Evolutionary conservation across 2,888 invertebrate genomes (phyloP).

Genomic region (Linnaemya vulpina): DNA sequence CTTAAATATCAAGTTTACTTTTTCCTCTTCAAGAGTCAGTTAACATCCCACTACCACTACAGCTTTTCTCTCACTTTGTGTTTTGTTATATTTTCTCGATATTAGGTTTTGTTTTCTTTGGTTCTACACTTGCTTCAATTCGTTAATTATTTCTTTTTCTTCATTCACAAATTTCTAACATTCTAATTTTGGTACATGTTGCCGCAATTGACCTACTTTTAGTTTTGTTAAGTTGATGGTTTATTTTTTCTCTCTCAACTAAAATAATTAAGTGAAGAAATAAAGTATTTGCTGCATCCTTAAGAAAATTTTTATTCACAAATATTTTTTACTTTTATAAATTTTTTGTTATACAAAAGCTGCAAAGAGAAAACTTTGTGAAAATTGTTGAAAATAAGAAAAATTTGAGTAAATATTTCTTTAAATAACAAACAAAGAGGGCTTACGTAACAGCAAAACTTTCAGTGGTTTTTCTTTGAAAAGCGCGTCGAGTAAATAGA

Average conservation of each 20-base stretch:
- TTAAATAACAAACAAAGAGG: conserved; percentile 14
- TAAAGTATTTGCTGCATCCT: conserved; percentile 24
- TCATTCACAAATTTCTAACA: background rate
- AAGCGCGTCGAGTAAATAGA: conserved; percentile 10
- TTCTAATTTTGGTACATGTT: conserved; percentile 52
- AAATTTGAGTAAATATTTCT: conserved; percentile 20
- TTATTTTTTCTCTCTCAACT: background rate
- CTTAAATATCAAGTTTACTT: background rate
- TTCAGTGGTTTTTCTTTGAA: conserved; percentile 25
- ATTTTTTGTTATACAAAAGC: conserved; percentile 27
- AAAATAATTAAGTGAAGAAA: conserved; percentile 43
- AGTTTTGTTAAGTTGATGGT: background rate
- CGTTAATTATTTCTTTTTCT: conserved; percentile 58
- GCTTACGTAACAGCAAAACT: conserved; percentile 9
- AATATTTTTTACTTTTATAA: background rate
- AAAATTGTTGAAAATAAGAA: background rate
- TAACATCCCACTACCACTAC: background rate
- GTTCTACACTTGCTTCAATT: conserved; percentile 55
- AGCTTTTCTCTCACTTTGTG: background rate
- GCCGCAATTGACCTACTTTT: conserved; percentile 64
- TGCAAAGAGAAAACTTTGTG: conserved; percentile 10
- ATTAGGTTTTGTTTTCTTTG: background rate
- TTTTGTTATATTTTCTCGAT: background rate
- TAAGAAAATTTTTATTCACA: conserved; percentile 19
- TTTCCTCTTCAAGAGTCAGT: background rate